Conservation (phyloP, 1,140 invertebrate genomes). For the Pseudomyrmex flavicornis region DNA sequence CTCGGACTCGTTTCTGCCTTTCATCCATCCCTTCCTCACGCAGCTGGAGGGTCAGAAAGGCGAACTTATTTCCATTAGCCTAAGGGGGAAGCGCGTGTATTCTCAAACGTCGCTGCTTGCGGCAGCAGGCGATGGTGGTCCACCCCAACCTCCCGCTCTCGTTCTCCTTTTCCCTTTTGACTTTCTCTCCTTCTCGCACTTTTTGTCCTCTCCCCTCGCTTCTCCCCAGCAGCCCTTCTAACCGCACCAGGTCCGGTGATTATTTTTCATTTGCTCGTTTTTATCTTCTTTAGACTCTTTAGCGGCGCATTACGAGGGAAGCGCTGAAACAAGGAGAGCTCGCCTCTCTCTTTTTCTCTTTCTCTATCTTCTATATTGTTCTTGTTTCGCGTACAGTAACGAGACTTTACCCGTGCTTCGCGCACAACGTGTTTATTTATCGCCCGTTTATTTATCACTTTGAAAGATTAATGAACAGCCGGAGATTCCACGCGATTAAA, state of each 20-base stretch:
- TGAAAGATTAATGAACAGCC: conserved; percentile 42
- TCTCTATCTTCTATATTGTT: conserved; percentile 42
- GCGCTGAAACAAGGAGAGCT: conserved; percentile 48
- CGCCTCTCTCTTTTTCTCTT: too few relatives aligned
- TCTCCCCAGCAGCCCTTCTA: conserved; percentile 42
- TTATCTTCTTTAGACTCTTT: conserved; percentile 73
- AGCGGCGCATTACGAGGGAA: conserved; percentile 61
- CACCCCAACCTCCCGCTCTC: conserved; percentile 58
- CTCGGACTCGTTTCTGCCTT: conserved; percentile 28
- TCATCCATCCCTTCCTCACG: conserved; percentile 25
- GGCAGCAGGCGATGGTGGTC: conserved; percentile 44
- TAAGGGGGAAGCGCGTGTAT: conserved; percentile 71
- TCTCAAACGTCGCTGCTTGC: conserved; percentile 59
- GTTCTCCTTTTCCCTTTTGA: conserved; percentile 59
- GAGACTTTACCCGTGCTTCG: conserved; percentile 34
- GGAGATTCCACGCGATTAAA: conserved; percentile 14
- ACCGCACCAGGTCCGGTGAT: conserved; percentile 68
- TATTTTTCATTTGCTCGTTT: conserved; percentile 77
- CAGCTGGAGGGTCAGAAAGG: conserved; percentile 65
- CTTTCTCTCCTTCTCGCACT: conserved; percentile 21
- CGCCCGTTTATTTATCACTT: conserved; percentile 49
- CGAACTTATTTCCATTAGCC: conserved; percentile 81
- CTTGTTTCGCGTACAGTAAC: conserved; percentile 46
- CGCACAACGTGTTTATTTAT: conserved; percentile 57
- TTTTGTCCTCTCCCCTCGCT: conserved; percentile 3